Percentiles rank a stretch among this genome's conserved stretches.
These are phyloP conservation scores for Cydia strobilella DNA, from an alignment of 1,140 invertebrate species.

Conservation along the genomic window DNA sequence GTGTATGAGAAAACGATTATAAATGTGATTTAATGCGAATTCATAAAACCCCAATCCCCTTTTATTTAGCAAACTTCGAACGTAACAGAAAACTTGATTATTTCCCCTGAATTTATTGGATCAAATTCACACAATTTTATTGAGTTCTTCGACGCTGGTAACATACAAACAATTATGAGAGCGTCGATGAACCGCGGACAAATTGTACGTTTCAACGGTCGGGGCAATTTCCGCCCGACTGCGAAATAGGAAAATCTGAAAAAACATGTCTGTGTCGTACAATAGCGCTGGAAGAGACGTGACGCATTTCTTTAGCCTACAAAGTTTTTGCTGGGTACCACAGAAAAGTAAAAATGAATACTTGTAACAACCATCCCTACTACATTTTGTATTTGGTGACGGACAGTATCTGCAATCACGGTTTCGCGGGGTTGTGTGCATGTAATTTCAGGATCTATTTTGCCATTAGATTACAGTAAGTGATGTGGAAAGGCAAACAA, in stretches of 20 bases:
- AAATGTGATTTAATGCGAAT: too few species aligned
- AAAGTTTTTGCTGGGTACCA: not conserved
- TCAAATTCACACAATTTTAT: slow-evolving; percentile 29
- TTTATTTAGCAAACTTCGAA: not conserved
- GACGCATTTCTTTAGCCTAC: not conserved
- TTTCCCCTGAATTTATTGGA: slow-evolving; percentile 23
- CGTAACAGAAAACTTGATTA: not conserved
- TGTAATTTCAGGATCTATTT: not conserved
- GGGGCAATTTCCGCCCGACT: slow-evolving; percentile 22
- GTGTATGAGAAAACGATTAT: too few species aligned
- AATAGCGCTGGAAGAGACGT: slow-evolving; percentile 7
- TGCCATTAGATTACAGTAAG: too few species aligned
- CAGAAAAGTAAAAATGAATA: not conserved
- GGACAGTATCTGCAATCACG: slow-evolving; percentile 8
- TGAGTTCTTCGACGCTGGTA: slow-evolving; percentile 23
- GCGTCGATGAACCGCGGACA: slow-evolving; percentile 11
- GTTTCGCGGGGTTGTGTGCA: not conserved
- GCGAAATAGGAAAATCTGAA: slow-evolving; percentile 13
- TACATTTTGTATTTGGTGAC: not conserved
- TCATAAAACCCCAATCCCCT: not conserved
- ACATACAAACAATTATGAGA: slow-evolving; percentile 30
- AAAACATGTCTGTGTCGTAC: not conserved
- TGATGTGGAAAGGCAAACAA: not conserved
- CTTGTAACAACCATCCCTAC: too few species aligned
- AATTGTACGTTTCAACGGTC: slow-evolving; percentile 22